Evolutionary conservation across 2,888 invertebrate genomes (phyloP).

Genomic region (Tanytarsus gracilentus): DNA sequence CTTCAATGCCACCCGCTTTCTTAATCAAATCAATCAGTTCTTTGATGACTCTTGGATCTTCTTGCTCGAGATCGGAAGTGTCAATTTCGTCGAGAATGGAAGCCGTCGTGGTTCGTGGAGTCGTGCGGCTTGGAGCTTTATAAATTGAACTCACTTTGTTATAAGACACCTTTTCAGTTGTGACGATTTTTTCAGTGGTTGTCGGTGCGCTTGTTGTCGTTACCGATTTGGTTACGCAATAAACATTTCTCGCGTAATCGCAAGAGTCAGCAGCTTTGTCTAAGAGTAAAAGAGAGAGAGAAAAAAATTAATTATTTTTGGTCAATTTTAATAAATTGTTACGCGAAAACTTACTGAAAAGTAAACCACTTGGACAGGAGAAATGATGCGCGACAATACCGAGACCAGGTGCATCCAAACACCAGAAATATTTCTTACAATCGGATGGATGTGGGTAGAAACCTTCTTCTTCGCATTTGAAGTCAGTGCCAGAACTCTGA

Average conservation of each 20-base stretch:
- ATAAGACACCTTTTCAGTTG: conserved; percentile 33
- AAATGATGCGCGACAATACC: conserved; percentile 88
- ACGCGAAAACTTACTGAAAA: too few relatives aligned
- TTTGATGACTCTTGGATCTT: conserved; percentile 57
- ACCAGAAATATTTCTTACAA: conserved; percentile 94
- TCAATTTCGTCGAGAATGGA: conserved; percentile 36
- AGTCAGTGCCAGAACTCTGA: conserved; percentile 50
- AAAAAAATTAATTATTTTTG: too few relatives aligned
- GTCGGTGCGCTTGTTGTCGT: conserved; percentile 47
- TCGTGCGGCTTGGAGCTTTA: conserved; percentile 37
- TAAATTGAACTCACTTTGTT: conserved; percentile 6
- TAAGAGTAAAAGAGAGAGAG: too few relatives aligned
- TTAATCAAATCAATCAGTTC: conserved; percentile 75
- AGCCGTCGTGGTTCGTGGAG: conserved; percentile 43
- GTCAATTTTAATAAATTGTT: too few relatives aligned
- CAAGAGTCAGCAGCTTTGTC: conserved; percentile 85
- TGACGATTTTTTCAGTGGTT: conserved; percentile 35
- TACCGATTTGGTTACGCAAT: conserved; percentile 57
- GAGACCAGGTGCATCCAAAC: conserved; percentile 77
- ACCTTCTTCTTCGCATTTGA: conserved; percentile 87
- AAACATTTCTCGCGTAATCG: conserved; percentile 81
- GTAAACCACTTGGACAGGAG: conserved; percentile 84
- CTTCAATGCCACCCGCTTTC: conserved; percentile 81
- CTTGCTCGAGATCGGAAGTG: conserved; percentile 34
- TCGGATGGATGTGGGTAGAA: conserved; percentile 86